Evolutionary conservation across 2,797 vertebrate species (phyloP).

Genomic region (Anisognathus igniventris): DNA sequence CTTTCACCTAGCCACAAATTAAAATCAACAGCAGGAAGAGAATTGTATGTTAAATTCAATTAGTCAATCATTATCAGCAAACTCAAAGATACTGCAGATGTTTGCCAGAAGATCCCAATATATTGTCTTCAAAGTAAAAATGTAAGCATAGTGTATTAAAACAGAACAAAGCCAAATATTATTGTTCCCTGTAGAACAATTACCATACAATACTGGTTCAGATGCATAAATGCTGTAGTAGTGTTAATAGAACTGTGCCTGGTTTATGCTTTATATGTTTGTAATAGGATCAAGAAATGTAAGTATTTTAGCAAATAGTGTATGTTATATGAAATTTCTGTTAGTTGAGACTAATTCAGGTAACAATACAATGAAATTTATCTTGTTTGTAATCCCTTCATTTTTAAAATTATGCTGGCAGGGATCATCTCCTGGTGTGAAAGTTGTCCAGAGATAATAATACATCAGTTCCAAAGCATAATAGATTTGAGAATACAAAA

Average conservation of each 20-base stretch:
- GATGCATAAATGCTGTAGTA: background rate
- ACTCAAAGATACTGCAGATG: background rate
- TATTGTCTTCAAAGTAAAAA: background rate
- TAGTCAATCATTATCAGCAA: background rate
- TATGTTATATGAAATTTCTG: constrained; percentile 20
- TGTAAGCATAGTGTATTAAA: background rate
- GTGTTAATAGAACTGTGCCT: constrained; percentile 31
- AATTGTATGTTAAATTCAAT: background rate
- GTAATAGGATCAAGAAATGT: constrained; percentile 2
- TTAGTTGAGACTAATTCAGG: constrained; percentile 66
- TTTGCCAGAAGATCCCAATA: background rate
- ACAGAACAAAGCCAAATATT: background rate
- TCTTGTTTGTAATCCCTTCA: constrained; percentile 72
- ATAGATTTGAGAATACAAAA: constrained; percentile 70
- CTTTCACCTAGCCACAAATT: background rate
- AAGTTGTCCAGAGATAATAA: constrained; percentile 77
- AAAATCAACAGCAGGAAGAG: background rate
- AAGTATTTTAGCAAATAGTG: background rate
- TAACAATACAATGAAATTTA: constrained; percentile 52
- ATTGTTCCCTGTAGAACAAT: background rate
- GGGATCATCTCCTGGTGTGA: constrained; percentile 70
- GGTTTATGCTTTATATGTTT: constrained; percentile 36
- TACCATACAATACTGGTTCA: background rate
- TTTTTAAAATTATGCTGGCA: constrained; percentile 67
- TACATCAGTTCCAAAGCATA: constrained; percentile 68